Evolutionary conservation across 2,888 invertebrate genomes (phyloP).

Genomic region (Alentia gelatinosa): DNA sequence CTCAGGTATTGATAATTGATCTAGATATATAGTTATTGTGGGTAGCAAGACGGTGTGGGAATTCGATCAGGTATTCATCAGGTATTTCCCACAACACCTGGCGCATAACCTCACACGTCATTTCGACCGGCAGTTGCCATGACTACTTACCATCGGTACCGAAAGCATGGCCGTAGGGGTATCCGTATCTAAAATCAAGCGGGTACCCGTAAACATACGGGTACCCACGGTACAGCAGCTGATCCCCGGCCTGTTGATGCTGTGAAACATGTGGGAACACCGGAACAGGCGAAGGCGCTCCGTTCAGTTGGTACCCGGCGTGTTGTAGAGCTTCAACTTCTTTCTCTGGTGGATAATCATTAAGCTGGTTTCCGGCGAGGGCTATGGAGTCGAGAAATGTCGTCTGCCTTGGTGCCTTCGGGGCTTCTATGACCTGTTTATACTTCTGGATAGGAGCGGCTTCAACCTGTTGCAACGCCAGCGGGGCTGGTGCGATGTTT

Average conservation of each 20-base stretch:
- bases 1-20: no score
- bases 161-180: slow-evolving; percentile 33
- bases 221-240: background rate
- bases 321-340: background rate
- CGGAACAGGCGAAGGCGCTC: background rate
- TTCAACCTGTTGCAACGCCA: background rate
- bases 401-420: background rate
- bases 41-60: no score
- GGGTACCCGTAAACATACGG: slow-evolving; percentile 29
- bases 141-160: slow-evolving; percentile 28
- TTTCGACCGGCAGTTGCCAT: no score
- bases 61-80: no score
- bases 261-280: background rate
- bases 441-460: background rate
- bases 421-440: background rate
- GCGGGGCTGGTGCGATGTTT: background rate
- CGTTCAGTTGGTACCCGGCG: background rate
- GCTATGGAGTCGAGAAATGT: background rate
- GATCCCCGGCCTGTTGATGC: background rate
- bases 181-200: background rate
- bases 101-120: no score
- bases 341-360: background rate
- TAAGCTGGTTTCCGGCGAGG: background rate
- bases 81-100: no score
- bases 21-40: no score